Evolutionary conservation across 1,140 invertebrate genomes (phyloP).

Genomic region (Scaptomyza hsui): DNA sequence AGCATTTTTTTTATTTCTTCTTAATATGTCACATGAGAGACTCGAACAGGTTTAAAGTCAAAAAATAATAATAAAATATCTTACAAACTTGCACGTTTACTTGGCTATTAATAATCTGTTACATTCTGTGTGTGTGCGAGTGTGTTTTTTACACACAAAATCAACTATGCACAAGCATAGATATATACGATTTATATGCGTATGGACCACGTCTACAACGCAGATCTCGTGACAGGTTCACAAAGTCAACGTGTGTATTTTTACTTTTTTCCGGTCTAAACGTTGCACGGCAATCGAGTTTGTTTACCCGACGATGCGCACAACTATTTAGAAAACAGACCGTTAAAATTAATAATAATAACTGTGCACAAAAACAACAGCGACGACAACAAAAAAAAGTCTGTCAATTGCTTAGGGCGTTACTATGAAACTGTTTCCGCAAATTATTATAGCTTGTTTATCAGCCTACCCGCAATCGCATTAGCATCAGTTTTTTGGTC

Average conservation of each 20-base stretch:
- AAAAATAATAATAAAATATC: constrained; percentile 25
- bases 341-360: constrained; percentile 49
- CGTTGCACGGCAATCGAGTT: neutral
- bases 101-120: constrained; percentile 17
- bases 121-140: constrained; percentile 18
- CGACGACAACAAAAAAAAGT: constrained; percentile 35
- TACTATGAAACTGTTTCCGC: constrained; percentile 74
- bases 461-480: constrained; percentile 64
- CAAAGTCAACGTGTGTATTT: constrained; percentile 6
- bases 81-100: constrained; percentile 34
- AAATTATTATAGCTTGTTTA: constrained; percentile 69
- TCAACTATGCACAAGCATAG: constrained; percentile 20
- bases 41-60: constrained; percentile 28
- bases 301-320: constrained; percentile 31
- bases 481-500: constrained; percentile 62
- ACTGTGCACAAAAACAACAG: constrained; percentile 9
- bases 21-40: constrained; percentile 19
- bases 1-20: neutral
- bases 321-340: constrained; percentile 26
- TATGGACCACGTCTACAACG: neutral
- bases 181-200: too few species aligned
- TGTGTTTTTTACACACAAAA: constrained; percentile 23
- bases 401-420: constrained; percentile 41
- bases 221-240: constrained; percentile 27
- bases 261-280: constrained; percentile 29